A percentile compares a stretch with the other conserved stretches of the same genome.
These are phyloP conservation scores for Antedon bifida DNA, from an alignment of 35 echinoderm and acorn worm species.

Conservation along the genomic window DNA sequence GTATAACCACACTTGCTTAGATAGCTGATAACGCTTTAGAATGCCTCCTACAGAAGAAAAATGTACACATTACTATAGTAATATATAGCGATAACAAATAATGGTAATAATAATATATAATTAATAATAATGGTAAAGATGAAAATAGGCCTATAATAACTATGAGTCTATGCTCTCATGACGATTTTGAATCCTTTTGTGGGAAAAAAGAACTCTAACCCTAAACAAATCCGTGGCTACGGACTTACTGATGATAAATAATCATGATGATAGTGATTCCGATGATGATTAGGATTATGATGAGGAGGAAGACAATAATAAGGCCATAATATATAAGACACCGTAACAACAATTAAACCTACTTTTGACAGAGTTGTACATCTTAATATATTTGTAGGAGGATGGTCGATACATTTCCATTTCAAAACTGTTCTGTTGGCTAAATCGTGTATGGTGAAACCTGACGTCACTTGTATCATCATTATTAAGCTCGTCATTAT, in stretches of 20 bases:
- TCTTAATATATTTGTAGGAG: neutral
- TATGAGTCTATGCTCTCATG: too few relatives aligned
- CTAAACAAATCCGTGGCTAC: too few relatives aligned
- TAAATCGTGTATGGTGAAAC: neutral
- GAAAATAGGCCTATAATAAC: too few relatives aligned
- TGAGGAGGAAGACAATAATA: neutral
- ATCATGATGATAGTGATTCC: neutral
- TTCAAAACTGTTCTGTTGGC: neutral
- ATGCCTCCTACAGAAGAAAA: slow-evolving; percentile 6
- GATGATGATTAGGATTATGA: slow-evolving; percentile 2
- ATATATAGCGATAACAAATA: too few relatives aligned
- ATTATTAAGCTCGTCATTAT: neutral
- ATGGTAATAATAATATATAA: too few relatives aligned
- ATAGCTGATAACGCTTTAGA: neutral
- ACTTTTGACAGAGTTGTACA: neutral
- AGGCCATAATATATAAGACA: too few relatives aligned
- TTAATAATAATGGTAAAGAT: too few relatives aligned
- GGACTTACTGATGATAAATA: too few relatives aligned
- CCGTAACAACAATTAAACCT: neutral
- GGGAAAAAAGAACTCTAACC: too few relatives aligned
- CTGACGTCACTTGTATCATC: neutral
- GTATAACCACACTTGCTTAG: slow-evolving; percentile 39
- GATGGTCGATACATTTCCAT: neutral
- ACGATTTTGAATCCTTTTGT: too few relatives aligned
- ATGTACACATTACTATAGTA: too few relatives aligned